These are phyloP conservation scores for Eretmocerus hayati DNA, from an alignment of 2,888 invertebrate genomes.

Conservation along the genomic window DNA sequence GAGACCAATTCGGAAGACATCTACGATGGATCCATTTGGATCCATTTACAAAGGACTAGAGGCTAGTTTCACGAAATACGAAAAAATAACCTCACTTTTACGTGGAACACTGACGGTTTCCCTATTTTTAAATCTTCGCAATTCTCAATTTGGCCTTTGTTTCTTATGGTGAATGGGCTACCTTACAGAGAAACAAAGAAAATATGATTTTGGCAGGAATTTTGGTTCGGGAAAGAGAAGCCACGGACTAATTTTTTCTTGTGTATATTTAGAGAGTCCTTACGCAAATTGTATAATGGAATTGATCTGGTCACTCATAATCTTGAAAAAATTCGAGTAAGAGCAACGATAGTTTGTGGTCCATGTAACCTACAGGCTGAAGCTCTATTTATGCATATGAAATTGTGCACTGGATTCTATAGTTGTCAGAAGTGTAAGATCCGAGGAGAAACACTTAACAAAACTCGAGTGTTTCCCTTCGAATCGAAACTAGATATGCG, in stretches of 20 bases:
- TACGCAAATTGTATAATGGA: not conserved
- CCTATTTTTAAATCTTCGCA: slow-evolving; percentile 4
- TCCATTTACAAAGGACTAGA: slow-evolving; percentile 15
- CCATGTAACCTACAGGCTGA: not conserved
- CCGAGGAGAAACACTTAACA: not conserved
- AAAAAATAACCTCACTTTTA: slow-evolving; percentile 17
- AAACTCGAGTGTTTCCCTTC: not conserved
- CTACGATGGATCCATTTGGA: slow-evolving; percentile 8
- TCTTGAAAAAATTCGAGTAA: not conserved
- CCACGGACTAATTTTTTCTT: slow-evolving; percentile 1
- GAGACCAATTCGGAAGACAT: not conserved
- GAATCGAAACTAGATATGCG: not conserved
- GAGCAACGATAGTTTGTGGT: not conserved
- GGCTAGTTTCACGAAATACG: slow-evolving; percentile 5
- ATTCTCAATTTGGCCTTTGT: slow-evolving; percentile 6
- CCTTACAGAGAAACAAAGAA: not conserved
- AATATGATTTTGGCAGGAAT: not conserved
- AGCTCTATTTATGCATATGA: not conserved
- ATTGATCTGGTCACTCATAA: not conserved
- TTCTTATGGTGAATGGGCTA: slow-evolving; percentile 3
- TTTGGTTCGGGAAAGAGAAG: not conserved
- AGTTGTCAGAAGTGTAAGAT: not conserved
- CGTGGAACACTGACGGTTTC: slow-evolving; percentile 12
- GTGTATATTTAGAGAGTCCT: not conserved
- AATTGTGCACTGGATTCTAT: not conserved